These are phyloP conservation scores for Mactra quadrangularis DNA, from an alignment of 1,140 invertebrate genomes.

Conservation along the genomic window DNA sequence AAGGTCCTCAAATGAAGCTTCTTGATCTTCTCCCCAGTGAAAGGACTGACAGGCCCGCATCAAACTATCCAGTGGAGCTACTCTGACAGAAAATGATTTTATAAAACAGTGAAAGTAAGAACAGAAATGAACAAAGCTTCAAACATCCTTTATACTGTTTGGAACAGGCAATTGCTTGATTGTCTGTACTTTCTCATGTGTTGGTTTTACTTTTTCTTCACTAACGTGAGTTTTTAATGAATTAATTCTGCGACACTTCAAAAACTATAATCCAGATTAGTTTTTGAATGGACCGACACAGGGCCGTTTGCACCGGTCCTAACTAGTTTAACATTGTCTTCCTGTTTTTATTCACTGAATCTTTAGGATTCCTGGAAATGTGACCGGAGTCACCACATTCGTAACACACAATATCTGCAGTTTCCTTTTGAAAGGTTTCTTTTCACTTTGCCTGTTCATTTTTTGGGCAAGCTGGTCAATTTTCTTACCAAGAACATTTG, in stretches of 20 bases:
- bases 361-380: background rate
- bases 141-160: constrained; percentile 13
- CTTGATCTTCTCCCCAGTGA: constrained; percentile 27
- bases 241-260: too few relatives aligned
- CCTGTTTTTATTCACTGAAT: background rate
- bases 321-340: constrained; percentile 8
- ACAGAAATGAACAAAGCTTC: constrained; percentile 25
- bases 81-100: constrained; percentile 4
- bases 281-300: constrained; percentile 31
- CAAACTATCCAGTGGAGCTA: background rate
- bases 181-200: background rate
- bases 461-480: constrained; percentile 22
- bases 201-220: background rate
- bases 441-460: too few relatives aligned
- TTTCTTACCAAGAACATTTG: constrained; percentile 31
- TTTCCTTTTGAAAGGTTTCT: too few relatives aligned
- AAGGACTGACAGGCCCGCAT: constrained; percentile 16
- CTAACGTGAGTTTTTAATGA: too few relatives aligned
- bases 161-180: constrained; percentile 33
- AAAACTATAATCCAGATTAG: too few relatives aligned
- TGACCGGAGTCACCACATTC: constrained; percentile 15
- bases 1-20: constrained; percentile 3
- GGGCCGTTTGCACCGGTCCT: constrained; percentile 32
- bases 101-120: constrained; percentile 33
- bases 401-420: background rate